These are phyloP conservation scores for Schizothorax lantsangensis DNA, from an alignment of 2,797 vertebrate genomes.

Conservation along the genomic window DNA sequence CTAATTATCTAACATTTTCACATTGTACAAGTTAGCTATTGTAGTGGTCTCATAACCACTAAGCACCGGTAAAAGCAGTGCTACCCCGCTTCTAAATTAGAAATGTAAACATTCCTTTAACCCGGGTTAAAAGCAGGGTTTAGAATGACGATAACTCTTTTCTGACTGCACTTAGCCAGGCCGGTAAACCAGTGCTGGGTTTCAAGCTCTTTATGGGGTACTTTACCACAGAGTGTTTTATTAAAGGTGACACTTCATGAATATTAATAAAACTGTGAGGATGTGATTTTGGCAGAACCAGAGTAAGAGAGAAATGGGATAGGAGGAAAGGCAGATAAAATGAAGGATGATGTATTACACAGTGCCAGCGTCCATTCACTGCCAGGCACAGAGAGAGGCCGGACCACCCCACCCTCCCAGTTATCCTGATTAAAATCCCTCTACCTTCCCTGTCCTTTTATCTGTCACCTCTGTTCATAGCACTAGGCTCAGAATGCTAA, in stretches of 20 bases:
- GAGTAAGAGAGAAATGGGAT: slow-evolving; percentile 7
- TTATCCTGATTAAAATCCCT: slow-evolving; percentile 53
- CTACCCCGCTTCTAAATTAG: not conserved
- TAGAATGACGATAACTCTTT: not conserved
- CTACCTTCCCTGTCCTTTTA: slow-evolving; percentile 44
- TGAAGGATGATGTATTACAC: slow-evolving; percentile 38
- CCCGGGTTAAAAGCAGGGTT: not conserved
- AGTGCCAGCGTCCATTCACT: slow-evolving; percentile 17
- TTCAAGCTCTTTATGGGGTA: not conserved
- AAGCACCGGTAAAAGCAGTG: not conserved
- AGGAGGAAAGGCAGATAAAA: slow-evolving; percentile 41
- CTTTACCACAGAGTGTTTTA: slow-evolving; percentile 15
- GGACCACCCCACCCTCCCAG: slow-evolving; percentile 26
- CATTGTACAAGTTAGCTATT: not conserved
- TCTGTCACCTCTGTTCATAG: slow-evolving; percentile 51
- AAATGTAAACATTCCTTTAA: not conserved
- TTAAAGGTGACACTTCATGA: slow-evolving; percentile 44
- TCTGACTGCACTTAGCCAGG: not conserved
- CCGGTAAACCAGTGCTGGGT: not conserved
- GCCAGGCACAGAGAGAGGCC: slow-evolving; percentile 20
- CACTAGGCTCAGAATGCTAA: slow-evolving; percentile 47
- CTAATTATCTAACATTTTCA: not conserved
- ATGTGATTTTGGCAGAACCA: slow-evolving; percentile 41
- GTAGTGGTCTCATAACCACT: not conserved
- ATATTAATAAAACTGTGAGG: slow-evolving; percentile 34